Evolutionary conservation across 2,888 invertebrate species (phyloP).

Genomic region (Xanthorhoe designata): DNA sequence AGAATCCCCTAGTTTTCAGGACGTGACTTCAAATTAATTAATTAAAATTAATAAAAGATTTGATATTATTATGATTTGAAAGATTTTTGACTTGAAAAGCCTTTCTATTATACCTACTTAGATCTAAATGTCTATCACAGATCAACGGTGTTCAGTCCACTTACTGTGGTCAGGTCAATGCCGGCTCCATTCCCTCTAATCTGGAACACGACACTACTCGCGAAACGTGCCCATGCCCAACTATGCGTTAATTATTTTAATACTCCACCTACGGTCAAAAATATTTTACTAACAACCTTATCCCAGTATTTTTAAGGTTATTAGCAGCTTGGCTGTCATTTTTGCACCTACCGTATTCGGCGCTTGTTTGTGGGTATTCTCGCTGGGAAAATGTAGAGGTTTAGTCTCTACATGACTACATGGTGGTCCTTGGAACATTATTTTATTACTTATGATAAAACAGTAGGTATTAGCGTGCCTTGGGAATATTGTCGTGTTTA

Average conservation of each 20-base stretch:
- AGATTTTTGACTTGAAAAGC: background rate
- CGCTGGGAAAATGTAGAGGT: background rate
- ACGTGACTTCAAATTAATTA: too few relatives aligned
- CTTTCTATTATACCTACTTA: background rate
- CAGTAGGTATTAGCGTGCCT: too few relatives aligned
- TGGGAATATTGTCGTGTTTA: too few relatives aligned
- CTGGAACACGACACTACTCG: constrained; percentile 40
- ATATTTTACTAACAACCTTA: constrained; percentile 8
- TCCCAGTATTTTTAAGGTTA: background rate
- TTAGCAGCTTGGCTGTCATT: background rate
- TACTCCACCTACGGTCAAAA: constrained; percentile 16
- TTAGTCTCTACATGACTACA: background rate
- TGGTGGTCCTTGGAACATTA: background rate
- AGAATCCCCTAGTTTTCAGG: too few relatives aligned
- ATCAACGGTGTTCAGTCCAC: constrained; percentile 14
- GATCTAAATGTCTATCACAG: background rate
- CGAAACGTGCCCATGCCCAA: constrained; percentile 34
- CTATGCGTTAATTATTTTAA: constrained; percentile 38
- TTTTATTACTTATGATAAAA: background rate
- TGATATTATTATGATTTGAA: too few relatives aligned
- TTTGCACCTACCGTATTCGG: constrained; percentile 1
- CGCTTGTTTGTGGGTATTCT: background rate
- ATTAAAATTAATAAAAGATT: too few relatives aligned
- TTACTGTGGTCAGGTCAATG: constrained; percentile 39
- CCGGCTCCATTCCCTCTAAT: constrained; percentile 41